Conservation (phyloP, 2,888 invertebrate genomes). For the Eudasyphora cyanicolor region DNA sequence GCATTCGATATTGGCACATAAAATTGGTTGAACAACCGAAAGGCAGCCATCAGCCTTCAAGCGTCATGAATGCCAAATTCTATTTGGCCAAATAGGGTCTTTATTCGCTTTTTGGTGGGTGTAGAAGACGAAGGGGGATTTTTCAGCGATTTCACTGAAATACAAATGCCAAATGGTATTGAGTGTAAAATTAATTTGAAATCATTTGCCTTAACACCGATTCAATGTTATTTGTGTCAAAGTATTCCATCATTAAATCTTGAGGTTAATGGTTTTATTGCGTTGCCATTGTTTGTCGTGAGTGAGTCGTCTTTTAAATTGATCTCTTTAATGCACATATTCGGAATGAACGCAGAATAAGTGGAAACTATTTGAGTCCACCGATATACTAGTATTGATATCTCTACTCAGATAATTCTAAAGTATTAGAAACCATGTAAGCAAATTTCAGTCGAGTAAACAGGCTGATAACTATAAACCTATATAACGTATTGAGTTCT, state of each 20-base stretch:
- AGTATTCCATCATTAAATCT: slow-evolving; percentile 11
- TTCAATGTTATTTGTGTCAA: slow-evolving; percentile 33
- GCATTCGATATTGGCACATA: slow-evolving; percentile 57
- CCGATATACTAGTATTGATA: no score
- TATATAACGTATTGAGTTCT: no score
- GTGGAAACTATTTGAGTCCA: no score
- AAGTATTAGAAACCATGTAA: no score
- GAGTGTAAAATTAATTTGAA: slow-evolving; percentile 61
- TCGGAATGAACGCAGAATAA: no score
- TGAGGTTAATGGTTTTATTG: neutral
- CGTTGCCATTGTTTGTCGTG: neutral
- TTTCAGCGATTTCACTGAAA: slow-evolving; percentile 3
- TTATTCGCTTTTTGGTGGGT: neutral
- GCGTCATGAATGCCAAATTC: slow-evolving; percentile 16
- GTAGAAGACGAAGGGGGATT: neutral
- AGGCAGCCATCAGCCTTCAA: slow-evolving; percentile 4
- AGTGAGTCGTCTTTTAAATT: neutral
- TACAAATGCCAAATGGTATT: slow-evolving; percentile 50
- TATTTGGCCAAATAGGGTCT: neutral
- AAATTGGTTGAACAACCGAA: slow-evolving; percentile 24
- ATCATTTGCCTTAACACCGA: slow-evolving; percentile 52
- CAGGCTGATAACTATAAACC: no score
- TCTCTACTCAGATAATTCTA: no score
- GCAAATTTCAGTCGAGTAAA: no score
- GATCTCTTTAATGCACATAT: no score